Base-by-base conservation (phyloP, 2,797 vertebrate genomes). In the Acrocephalus scirpaceus region DNA sequence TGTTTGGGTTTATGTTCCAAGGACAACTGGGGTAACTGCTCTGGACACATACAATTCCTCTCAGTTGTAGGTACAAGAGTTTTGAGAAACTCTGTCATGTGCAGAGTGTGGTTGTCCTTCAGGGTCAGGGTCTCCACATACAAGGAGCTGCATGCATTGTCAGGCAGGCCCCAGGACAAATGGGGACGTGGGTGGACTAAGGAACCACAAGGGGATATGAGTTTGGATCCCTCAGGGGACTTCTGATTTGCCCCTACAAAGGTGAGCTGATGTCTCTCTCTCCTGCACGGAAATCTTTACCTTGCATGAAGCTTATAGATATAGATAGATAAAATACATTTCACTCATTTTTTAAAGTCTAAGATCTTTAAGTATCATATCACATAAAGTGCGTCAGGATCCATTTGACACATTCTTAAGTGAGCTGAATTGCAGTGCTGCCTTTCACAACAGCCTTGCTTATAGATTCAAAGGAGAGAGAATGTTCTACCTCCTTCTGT, bases 101-200 rank as follows among this genome's bases (percentile, higher is more conserved):
- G 47, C 27, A 78, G 70, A 34, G 4, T 10, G 13, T 50, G 25
- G 29, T 15, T 87, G 51, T 61, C 21, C 58, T 65, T 71, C 47
- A 65, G 76, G 40, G 27, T 23, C 47, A 38, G 20, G 50, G 19
- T 29, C 22, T 66, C 12, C 20, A n/a, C 0, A 0, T 1, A 15
- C 34, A 47, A 67, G 13, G 36, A 66, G 14, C 23, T 62, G 20
- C 14, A 12, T 45, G 51, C 25, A 21, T 54, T 64, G 45, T 36
- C 38, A 57, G 45, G 25, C 62, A 72, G 27, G 44, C 19, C 50
- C 29, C 30, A 57, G 56, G 48, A 70, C 11, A 22, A 40, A 5
- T 6, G 4, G 13, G 44, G 47, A 47, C 0, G 2, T 10, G 53
- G 10, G 23, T 40, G 57, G 34, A 32, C 27, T 60, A 56, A 67